Percentiles rank a stretch among this genome's conserved stretches.
These are phyloP conservation scores for Chunga burmeisteri DNA, from an alignment of 2,113 vertebrate genomes.

Conservation along the genomic window DNA sequence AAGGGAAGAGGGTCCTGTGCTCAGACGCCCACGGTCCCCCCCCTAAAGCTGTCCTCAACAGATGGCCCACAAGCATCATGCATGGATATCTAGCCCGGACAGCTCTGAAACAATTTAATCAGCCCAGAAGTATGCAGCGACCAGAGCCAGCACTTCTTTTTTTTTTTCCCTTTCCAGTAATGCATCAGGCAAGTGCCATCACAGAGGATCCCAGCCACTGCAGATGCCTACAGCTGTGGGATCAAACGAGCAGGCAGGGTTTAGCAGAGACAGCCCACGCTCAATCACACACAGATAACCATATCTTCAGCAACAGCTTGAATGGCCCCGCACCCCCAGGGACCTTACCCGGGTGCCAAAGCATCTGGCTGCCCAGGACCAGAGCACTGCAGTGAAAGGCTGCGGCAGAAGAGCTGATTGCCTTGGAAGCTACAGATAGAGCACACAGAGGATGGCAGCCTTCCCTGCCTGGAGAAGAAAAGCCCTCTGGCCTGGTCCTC, in stretches of 20 bases:
- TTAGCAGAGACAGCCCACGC: neutral
- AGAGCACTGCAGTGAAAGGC: neutral
- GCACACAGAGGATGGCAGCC: neutral
- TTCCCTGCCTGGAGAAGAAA: neutral
- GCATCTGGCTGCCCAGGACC: neutral
- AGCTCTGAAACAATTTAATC: neutral
- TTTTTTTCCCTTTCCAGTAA: neutral
- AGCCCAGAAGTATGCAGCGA: neutral
- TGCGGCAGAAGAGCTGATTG: neutral
- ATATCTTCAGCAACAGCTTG: conserved; percentile 40
- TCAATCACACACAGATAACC: conserved; percentile 2
- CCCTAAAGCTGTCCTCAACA: neutral
- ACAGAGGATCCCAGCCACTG: neutral
- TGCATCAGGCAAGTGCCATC: neutral
- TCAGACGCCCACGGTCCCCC: fast-evolving
- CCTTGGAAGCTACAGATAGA: neutral
- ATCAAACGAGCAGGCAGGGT: neutral
- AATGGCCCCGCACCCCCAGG: neutral
- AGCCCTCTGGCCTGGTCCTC: neutral
- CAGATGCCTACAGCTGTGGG: neutral
- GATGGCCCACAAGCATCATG: neutral
- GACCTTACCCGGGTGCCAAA: neutral
- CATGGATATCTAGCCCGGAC: neutral
- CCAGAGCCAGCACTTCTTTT: neutral
- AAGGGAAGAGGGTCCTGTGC: neutral